A percentile compares a stretch with the other conserved stretches of the same genome.
These are phyloP conservation scores for Datnioides undecimradiatus DNA, from an alignment of 2,113 vertebrate genomes.

Conservation along the genomic window DNA sequence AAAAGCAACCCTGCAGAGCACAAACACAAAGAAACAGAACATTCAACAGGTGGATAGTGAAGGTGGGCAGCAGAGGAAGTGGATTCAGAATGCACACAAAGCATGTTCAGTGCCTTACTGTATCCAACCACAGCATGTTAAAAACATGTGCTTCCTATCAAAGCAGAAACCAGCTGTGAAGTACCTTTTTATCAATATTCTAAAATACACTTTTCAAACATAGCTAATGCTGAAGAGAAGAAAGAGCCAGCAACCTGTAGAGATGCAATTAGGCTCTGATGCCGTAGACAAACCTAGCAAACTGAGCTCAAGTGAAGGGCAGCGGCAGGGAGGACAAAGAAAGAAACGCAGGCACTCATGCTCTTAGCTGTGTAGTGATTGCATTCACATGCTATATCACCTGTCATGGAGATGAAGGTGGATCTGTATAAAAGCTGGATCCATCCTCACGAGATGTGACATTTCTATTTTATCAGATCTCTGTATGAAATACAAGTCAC, in stretches of 20 bases:
- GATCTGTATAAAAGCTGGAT: neutral
- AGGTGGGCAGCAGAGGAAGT: neutral
- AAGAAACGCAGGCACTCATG: neutral
- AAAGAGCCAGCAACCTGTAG: neutral
- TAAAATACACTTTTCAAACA: conserved; percentile 20
- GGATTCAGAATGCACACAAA: neutral
- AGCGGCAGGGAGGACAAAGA: neutral
- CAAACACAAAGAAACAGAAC: neutral
- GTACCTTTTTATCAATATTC: neutral
- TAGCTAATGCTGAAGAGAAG: neutral
- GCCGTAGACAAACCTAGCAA: conserved; percentile 1
- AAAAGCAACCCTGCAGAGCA: neutral
- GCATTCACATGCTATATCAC: neutral
- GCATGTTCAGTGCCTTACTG: neutral
- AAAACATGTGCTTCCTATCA: neutral
- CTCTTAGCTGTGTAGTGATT: conserved; percentile 8
- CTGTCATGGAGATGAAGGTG: neutral
- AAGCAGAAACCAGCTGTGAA: conserved; percentile 8
- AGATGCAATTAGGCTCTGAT: conserved; percentile 21
- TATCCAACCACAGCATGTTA: neutral
- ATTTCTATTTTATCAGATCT: neutral
- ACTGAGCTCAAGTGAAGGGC: conserved; percentile 14
- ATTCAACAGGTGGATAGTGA: neutral
- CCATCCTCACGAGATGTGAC: neutral
- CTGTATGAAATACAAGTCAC: neutral